phyloP scores from a whole-genome alignment of 1,140 invertebrate genomes.

The Brachionus sp. region DNA sequence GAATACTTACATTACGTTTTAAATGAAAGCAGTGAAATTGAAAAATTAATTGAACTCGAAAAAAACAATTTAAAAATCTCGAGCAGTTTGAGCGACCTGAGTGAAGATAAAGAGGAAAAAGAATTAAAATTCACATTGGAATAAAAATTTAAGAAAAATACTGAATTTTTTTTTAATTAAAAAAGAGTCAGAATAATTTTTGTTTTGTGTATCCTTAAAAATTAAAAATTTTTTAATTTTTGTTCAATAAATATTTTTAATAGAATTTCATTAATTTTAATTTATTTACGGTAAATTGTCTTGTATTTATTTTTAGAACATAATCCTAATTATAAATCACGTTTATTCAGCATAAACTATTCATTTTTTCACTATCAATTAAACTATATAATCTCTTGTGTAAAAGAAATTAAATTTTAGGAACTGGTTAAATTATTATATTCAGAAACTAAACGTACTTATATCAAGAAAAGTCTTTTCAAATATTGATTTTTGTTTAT shows the following conservation, averaged over 20 bases:
- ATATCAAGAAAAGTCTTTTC: no score
- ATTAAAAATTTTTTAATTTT: background rate
- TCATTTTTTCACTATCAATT: no score
- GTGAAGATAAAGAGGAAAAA: background rate
- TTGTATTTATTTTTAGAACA: no score
- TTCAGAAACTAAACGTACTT: no score
- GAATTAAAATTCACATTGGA: slow-evolving; percentile 18
- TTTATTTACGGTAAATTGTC: no score
- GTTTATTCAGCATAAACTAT: no score
- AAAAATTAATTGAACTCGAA: background rate
- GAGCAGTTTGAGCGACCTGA: background rate
- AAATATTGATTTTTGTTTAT: no score
- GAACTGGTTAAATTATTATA: no score
- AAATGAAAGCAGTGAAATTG: slow-evolving; percentile 4
- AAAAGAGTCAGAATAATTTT: background rate
- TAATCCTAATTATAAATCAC: no score
- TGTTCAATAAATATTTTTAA: background rate
- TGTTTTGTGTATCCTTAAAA: background rate
- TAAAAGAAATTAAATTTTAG: no score
- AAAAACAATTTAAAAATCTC: background rate
- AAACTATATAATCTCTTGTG: no score
- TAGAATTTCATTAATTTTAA: background rate
- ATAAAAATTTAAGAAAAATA: background rate
- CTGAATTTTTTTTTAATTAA: background rate
- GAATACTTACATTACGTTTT: slow-evolving; percentile 22